These are phyloP conservation scores for Nematolebias whitei DNA, from an alignment of 2,113 vertebrate genomes.

Conservation along the genomic window DNA sequence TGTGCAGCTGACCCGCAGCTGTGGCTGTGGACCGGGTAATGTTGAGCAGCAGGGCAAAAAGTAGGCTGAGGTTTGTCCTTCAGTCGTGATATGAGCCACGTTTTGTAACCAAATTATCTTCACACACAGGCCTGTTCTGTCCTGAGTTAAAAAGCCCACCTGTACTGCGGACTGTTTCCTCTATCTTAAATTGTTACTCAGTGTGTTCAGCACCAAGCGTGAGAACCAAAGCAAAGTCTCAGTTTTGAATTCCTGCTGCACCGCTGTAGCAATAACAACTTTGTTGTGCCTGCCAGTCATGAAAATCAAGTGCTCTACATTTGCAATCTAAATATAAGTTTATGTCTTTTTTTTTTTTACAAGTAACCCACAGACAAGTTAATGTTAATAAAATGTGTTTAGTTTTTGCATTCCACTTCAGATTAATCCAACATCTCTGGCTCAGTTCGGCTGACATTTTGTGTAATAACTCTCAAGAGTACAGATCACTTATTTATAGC, in stretches of 20 bases:
- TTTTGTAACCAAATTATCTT: constrained; percentile 2
- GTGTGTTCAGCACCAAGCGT: constrained; percentile 15
- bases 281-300: constrained; percentile 6
- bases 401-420: background rate
- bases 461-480: constrained; percentile 26
- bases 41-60: constrained; percentile 24
- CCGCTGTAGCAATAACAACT: background rate
- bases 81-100: background rate
- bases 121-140: background rate
- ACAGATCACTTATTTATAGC: constrained; percentile 45
- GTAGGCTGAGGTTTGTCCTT: constrained; percentile 31
- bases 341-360: background rate
- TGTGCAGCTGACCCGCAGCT: constrained; percentile 58
- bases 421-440: background rate
- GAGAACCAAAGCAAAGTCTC: constrained; percentile 34
- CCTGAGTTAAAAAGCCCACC: background rate
- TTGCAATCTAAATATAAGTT: background rate
- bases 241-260: constrained; percentile 35
- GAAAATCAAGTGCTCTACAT: background rate
- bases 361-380: background rate
- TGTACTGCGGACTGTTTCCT: constrained; percentile 17
- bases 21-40: constrained; percentile 55
- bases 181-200: constrained; percentile 4
- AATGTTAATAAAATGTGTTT: background rate
- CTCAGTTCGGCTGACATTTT: background rate